Percentiles rank a stretch among this genome's conserved stretches.
Conservation (phyloP, 2,888 invertebrate species). For the Amphimallon solstitiale region DNA sequence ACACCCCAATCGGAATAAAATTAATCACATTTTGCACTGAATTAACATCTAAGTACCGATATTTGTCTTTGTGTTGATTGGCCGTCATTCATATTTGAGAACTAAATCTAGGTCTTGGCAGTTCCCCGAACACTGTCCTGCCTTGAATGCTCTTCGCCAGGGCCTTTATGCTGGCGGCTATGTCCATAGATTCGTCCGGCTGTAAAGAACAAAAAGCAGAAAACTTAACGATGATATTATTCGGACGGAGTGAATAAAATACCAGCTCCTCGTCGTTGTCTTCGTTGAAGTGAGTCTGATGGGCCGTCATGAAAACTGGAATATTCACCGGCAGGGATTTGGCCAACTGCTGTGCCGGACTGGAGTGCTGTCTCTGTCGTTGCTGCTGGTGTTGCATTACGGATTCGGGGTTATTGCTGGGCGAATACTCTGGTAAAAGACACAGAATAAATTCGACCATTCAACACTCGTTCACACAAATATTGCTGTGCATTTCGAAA, state of each 20-base stretch:
- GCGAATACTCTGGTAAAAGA: no score
- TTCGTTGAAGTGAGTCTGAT: conserved; percentile 56
- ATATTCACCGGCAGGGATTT: conserved; percentile 84
- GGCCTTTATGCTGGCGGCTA: conserved; percentile 93
- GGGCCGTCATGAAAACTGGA: conserved; percentile 66
- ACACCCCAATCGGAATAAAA: no score
- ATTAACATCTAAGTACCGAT: neutral
- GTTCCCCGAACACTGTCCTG: conserved; percentile 86
- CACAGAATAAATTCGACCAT: no score
- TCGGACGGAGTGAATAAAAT: no score
- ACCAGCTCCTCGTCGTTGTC: conserved; percentile 63
- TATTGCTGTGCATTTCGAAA: no score
- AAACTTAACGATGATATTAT: neutral
- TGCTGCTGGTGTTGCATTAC: conserved; percentile 4
- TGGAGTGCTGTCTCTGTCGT: conserved; percentile 14
- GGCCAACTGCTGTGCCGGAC: conserved; percentile 64
- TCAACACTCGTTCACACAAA: no score
- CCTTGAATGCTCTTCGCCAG: conserved; percentile 90
- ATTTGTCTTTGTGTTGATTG: neutral
- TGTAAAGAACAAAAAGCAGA: conserved; percentile 42
- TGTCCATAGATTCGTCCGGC: conserved; percentile 76
- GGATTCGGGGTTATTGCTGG: no score
- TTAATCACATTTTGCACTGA: neutral
- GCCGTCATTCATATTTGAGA: conserved; percentile 76
- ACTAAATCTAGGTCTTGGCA: conserved; percentile 86